Conservation (phyloP, 1,140 invertebrate genomes). For the Pogonomyrmex californicus region DNA sequence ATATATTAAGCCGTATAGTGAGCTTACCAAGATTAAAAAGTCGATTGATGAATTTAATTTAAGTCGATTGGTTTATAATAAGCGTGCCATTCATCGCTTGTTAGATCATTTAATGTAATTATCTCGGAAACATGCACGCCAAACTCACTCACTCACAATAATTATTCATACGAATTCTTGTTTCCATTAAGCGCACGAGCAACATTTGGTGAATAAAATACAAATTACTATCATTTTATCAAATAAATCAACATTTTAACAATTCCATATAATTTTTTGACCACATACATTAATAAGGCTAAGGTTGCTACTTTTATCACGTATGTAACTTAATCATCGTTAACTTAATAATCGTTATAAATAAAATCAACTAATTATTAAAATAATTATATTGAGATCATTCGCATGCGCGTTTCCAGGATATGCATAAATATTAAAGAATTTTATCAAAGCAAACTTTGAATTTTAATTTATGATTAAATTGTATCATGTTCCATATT, state of each 20-base stretch:
- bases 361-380: constrained; percentile 17
- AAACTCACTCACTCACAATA: constrained; percentile 26
- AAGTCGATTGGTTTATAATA: constrained; percentile 43
- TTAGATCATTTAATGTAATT: constrained; percentile 49
- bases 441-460: constrained; percentile 43
- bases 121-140: constrained; percentile 5
- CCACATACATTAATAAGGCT: neutral
- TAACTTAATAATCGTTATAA: no score
- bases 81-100: constrained; percentile 39
- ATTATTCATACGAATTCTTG: constrained; percentile 29
- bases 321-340: constrained; percentile 8
- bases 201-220: constrained; percentile 10
- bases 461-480: constrained; percentile 43
- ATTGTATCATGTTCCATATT: constrained; percentile 32
- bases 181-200: neutral
- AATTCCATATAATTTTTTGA: constrained; percentile 6
- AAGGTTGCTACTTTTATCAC: neutral
- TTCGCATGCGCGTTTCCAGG: neutral
- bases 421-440: constrained; percentile 51
- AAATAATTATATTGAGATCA: neutral
- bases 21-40: constrained; percentile 49
- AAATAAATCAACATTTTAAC: neutral
- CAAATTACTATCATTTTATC: constrained; percentile 2
- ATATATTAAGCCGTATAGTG: constrained; percentile 21
- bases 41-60: constrained; percentile 41